Conservation (phyloP, 2,888 invertebrate species). For the Myathropa florea region DNA sequence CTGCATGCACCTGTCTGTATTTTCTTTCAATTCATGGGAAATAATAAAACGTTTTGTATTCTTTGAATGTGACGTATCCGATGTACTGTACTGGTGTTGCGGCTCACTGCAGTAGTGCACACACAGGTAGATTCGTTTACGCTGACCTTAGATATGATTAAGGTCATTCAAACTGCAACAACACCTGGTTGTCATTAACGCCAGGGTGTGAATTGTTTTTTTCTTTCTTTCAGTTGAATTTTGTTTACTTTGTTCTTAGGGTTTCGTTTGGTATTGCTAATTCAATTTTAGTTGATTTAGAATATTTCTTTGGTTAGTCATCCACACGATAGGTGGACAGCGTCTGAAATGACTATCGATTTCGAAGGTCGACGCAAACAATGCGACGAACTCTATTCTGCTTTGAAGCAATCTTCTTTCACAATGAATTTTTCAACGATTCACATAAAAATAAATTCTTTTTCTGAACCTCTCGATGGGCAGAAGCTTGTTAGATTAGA, state of each 20-base stretch:
- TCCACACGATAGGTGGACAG: not conserved
- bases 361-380: too few relatives aligned
- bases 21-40: slow-evolving; percentile 1
- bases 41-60: slow-evolving; percentile 24
- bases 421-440: too few relatives aligned
- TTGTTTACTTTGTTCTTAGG: slow-evolving; percentile 33
- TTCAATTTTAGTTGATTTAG: not conserved
- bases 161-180: slow-evolving; percentile 56
- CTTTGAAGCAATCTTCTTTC: too few relatives aligned
- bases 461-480: too few relatives aligned
- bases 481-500: too few relatives aligned
- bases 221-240: not conserved
- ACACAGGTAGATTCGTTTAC: slow-evolving; percentile 53
- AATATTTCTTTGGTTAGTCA: not conserved
- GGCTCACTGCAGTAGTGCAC: slow-evolving; percentile 5
- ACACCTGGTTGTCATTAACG: slow-evolving; percentile 56
- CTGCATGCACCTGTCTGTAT: slow-evolving; percentile 44
- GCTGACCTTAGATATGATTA: slow-evolving; percentile 63
- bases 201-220: slow-evolving; percentile 37
- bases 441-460: too few relatives aligned
- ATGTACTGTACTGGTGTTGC: not conserved
- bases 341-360: too few relatives aligned
- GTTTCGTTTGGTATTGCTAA: not conserved
- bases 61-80: slow-evolving; percentile 51
- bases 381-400: too few relatives aligned